Evolutionary conservation across 2,113 vertebrate genomes (phyloP).

Genomic region (Ahaetulla prasina): DNA sequence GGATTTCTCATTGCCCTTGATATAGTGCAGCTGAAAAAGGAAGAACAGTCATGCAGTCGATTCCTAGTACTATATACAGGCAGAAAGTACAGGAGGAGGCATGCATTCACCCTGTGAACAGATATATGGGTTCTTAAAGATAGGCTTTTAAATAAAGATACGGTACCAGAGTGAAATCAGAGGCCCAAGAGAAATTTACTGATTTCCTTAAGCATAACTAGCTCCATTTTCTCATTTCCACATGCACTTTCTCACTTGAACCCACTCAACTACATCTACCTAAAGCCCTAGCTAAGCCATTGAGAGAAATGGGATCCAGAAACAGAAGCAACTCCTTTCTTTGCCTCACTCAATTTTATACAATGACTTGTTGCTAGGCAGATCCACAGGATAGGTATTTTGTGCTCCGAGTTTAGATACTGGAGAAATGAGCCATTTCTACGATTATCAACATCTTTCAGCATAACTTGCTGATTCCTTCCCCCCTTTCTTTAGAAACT

Average conservation of each 20-base stretch:
- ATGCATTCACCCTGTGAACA: not conserved
- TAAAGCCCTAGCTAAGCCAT: not conserved
- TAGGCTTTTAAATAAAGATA: not conserved
- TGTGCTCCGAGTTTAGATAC: not conserved
- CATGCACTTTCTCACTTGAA: not conserved
- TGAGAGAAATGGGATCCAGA: not conserved
- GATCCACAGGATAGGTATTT: not conserved
- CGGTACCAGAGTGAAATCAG: not conserved
- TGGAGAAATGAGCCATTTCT: not conserved
- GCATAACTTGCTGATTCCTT: too few species aligned
- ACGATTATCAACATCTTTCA: not conserved
- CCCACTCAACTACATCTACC: not conserved
- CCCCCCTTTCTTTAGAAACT: not conserved
- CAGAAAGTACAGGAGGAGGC: not conserved
- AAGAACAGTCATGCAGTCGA: too few species aligned
- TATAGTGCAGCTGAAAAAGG: too few species aligned
- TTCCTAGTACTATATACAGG: too few species aligned
- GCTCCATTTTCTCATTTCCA: not conserved
- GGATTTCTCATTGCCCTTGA: too few species aligned
- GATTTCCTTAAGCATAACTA: not conserved
- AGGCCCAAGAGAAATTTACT: not conserved
- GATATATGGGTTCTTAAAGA: not conserved
- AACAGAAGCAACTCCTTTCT: not conserved
- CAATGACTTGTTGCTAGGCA: not conserved
- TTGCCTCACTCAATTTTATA: not conserved